Evolutionary conservation across 1,140 invertebrate genomes (phyloP).

Genomic region (Papilio aristodemus): DNA sequence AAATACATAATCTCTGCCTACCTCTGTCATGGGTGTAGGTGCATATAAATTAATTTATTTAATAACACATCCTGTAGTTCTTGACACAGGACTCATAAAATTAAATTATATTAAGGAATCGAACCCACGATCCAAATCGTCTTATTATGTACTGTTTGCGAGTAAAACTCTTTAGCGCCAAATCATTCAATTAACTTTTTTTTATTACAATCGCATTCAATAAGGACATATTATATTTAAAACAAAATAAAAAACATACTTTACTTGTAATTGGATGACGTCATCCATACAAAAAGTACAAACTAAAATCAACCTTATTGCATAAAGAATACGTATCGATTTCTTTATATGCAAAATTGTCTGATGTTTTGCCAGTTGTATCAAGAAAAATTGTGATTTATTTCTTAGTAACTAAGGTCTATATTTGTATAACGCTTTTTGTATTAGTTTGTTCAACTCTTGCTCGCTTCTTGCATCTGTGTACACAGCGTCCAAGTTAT

Average conservation of each 20-base stretch:
- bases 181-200: neutral
- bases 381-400: neutral
- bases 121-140: too few species aligned
- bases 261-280: conserved; percentile 17
- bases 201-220: conserved; percentile 20
- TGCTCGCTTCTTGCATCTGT: conserved; percentile 12
- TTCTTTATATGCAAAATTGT: neutral
- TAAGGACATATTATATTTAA: conserved; percentile 17
- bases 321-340: neutral
- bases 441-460: conserved; percentile 22
- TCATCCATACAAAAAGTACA: neutral
- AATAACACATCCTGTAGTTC: too few species aligned
- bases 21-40: too few species aligned
- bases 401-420: neutral
- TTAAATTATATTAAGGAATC: too few species aligned
- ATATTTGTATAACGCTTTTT: conserved; percentile 13
- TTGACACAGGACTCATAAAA: too few species aligned
- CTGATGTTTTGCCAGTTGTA: neutral
- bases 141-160: neutral
- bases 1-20: too few species aligned
- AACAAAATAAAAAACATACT: conserved; percentile 8
- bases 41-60: too few species aligned
- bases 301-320: neutral
- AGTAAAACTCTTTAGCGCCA: neutral
- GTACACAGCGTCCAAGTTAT: neutral